Evolutionary conservation across 2,888 invertebrate genomes (phyloP), one percentile per base, ranked within the genome.

Genomic region (Temnothorax rugatulus): DNA sequence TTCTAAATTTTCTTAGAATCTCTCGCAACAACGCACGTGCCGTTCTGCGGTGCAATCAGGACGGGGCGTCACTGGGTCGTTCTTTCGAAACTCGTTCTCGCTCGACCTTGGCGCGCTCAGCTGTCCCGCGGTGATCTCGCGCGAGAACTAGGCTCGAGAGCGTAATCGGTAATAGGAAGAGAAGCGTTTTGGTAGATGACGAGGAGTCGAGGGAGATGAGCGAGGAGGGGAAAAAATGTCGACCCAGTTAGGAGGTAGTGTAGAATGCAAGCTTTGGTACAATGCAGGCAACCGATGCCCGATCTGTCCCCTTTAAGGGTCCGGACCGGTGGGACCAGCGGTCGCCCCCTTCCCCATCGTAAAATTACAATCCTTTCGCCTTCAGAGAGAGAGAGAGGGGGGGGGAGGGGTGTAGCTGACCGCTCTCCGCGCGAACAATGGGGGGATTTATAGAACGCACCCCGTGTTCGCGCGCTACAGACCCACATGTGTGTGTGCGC

Each of bases 31-130:
- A 34, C 34, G 47, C 84, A 68, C 77, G 74, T 77, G 73, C 25
- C 38, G 13, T 75, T 38, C 47, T 68, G 54, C 41, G 29, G 21
- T 18, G 25, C 44, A 73, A 81, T 73, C 59, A 54, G 44, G 21
- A 38, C 68, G 44, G 69, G 74, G 83, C 84, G 88, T 90, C 88
- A 90, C 84, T 90, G 84, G 89, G 89, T 90, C 90, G 89, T 57
- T 84, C 52, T 82, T 84, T 75, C 59, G 82, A 81, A 86, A 86
- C 86, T 82, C 66, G 86, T 84, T 86, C 82, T 76, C 63, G 68
- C 63, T 64, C 82, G 85, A 79, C 75, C 82, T 84, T 83, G 73
- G 79, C 73, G 47, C 77, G 69, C 81, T 81, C 77, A 75, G 73
- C 85, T 85, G 83, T 73, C 75, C 63, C 63, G 75, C 82, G 69